phyloP scores from a whole-genome alignment of 1,140 invertebrate genomes.

The Calosoma granatense region DNA sequence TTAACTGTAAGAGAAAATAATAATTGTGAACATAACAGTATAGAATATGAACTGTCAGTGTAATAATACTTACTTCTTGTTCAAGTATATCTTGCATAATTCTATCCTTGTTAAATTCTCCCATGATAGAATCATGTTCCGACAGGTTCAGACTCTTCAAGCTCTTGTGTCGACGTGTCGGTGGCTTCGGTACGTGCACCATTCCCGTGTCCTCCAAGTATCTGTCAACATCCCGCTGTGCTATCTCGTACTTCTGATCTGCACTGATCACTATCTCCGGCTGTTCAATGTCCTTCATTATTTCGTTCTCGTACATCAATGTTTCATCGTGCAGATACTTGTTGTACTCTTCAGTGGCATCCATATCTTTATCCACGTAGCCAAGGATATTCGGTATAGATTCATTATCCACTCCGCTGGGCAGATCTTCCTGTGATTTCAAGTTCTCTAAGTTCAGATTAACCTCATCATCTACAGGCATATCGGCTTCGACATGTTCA shows the following conservation, averaged over 20 bases:
- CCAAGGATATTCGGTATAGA: background rate
- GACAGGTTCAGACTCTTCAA: constrained; percentile 31
- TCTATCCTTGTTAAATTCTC: constrained; percentile 34
- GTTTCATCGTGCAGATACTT: constrained; percentile 25
- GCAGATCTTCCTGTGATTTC: background rate
- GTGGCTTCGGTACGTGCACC: constrained; percentile 23
- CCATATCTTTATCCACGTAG: background rate
- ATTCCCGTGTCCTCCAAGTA: background rate
- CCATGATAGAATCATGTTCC: constrained; percentile 38
- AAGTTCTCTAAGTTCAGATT: constrained; percentile 1
- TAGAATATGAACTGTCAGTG: constrained; percentile 11
- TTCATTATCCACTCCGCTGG: no score
- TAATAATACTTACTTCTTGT: constrained; percentile 8
- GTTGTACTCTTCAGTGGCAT: background rate
- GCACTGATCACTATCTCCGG: constrained; percentile 33
- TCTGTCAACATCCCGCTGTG: constrained; percentile 6
- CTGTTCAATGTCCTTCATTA: constrained; percentile 37
- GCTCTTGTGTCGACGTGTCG: constrained; percentile 32
- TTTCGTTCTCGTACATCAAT: constrained; percentile 38
- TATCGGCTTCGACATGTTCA: constrained; percentile 25
- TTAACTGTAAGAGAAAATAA: constrained; percentile 39
- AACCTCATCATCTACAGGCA: constrained; percentile 20
- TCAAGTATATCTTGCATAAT: constrained; percentile 23
- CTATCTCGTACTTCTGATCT: constrained; percentile 14
- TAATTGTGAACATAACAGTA: constrained; percentile 5